Conservation (phyloP, 2,888 invertebrate genomes). For the Drosophila robusta region DNA sequence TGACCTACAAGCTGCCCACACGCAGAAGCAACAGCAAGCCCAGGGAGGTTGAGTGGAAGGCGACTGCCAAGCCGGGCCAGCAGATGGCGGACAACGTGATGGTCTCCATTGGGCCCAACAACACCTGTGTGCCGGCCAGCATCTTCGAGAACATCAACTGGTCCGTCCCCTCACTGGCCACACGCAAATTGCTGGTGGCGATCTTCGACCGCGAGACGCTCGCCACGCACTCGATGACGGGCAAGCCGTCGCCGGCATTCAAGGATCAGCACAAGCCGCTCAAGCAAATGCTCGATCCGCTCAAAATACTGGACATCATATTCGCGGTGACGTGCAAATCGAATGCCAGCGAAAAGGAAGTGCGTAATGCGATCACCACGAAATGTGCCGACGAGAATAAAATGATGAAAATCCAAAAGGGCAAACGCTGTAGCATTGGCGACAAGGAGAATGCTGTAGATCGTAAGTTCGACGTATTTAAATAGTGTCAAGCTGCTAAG, state of each 20-base stretch:
- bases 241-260: slow-evolving; percentile 87
- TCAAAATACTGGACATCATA: slow-evolving; percentile 87
- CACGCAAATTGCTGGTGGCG: slow-evolving; percentile 86
- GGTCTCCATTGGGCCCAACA: slow-evolving; percentile 84
- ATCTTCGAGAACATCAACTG: slow-evolving; percentile 86
- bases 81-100: slow-evolving; percentile 57
- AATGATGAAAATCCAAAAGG: slow-evolving; percentile 85
- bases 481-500: slow-evolving; percentile 7
- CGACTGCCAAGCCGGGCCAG: neutral
- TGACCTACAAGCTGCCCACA: slow-evolving; percentile 41
- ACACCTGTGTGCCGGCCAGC: slow-evolving; percentile 83
- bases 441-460: slow-evolving; percentile 72
- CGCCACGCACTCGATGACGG: slow-evolving; percentile 88
- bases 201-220: slow-evolving; percentile 87
- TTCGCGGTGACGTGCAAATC: slow-evolving; percentile 86
- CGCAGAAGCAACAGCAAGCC: slow-evolving; percentile 18
- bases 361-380: slow-evolving; percentile 87
- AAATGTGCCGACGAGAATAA: slow-evolving; percentile 89
- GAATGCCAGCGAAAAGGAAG: slow-evolving; percentile 86
- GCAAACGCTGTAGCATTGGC: slow-evolving; percentile 64
- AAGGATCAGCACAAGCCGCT: slow-evolving; percentile 82
- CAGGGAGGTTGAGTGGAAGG: neutral
- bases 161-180: slow-evolving; percentile 86
- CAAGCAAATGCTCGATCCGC: slow-evolving; percentile 85
- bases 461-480: slow-evolving; percentile 2